Percentiles rank a stretch among this genome's conserved stretches.
phyloP scores from a whole-genome alignment of 1,140 invertebrate species.

The Aphaenogaster rudis region DNA sequence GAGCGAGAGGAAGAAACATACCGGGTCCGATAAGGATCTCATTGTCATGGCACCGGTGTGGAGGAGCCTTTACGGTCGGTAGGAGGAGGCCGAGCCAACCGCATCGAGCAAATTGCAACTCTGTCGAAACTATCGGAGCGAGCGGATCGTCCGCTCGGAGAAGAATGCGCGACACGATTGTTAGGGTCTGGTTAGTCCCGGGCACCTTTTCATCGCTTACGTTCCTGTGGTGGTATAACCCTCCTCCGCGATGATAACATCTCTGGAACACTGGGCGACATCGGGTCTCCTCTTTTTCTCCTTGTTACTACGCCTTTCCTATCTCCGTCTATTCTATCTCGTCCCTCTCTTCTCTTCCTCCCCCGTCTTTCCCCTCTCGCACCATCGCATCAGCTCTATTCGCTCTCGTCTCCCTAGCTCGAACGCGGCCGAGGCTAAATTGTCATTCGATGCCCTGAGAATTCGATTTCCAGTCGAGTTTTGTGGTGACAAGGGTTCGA shows the following conservation, averaged over 20 bases:
- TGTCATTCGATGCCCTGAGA: slow-evolving; percentile 86
- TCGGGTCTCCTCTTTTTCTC: slow-evolving; percentile 51
- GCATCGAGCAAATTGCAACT: slow-evolving; percentile 78
- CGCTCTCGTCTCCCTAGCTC: slow-evolving; percentile 25
- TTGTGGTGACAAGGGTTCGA: slow-evolving; percentile 76
- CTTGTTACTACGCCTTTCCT: slow-evolving; percentile 29
- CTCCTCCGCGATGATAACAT: slow-evolving; percentile 75
- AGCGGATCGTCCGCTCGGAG: slow-evolving; percentile 68
- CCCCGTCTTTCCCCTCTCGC: neutral
- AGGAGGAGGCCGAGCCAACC: slow-evolving; percentile 44
- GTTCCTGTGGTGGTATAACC: slow-evolving; percentile 69
- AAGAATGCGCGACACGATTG: slow-evolving; percentile 77
- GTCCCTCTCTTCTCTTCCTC: neutral
- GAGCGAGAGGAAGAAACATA: slow-evolving; percentile 57
- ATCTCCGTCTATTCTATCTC: slow-evolving; percentile 16
- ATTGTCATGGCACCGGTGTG: slow-evolving; percentile 64
- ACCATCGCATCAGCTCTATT: slow-evolving; percentile 8
- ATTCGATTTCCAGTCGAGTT: slow-evolving; percentile 84
- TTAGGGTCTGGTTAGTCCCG: slow-evolving; percentile 69
- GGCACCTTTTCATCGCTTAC: slow-evolving; percentile 74
- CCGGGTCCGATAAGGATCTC: slow-evolving; percentile 67
- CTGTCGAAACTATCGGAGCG: slow-evolving; percentile 78
- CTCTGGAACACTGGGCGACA: slow-evolving; percentile 68
- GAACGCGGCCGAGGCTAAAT: slow-evolving; percentile 84
- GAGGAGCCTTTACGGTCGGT: slow-evolving; percentile 57